Conservation (phyloP, 2,113 vertebrate genomes). For the Dipodomys merriami region DNA sequence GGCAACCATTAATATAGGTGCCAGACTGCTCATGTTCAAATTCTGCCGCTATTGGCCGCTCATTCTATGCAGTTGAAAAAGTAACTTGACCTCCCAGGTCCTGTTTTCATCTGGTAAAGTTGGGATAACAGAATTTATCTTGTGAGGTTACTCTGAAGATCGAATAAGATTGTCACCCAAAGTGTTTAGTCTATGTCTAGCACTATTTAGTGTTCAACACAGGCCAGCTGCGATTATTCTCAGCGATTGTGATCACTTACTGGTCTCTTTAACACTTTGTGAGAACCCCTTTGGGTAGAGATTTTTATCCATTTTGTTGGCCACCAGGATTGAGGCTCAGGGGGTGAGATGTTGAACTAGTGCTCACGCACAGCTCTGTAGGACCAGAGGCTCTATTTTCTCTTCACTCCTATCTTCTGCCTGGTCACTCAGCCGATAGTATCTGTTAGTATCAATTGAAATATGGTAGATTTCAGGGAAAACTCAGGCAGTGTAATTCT, state of each 20-base stretch:
- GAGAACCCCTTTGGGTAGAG: background rate
- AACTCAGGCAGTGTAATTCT: too few species aligned
- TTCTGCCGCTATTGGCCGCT: background rate
- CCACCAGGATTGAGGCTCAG: background rate
- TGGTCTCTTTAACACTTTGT: background rate
- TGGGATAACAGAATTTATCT: background rate
- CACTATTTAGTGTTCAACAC: background rate
- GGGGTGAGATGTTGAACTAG: background rate
- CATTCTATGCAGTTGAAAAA: background rate
- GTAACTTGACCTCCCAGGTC: background rate
- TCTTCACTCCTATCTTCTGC: background rate
- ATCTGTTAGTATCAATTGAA: background rate
- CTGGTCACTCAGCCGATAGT: background rate
- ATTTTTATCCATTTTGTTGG: constrained; percentile 18
- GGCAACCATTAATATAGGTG: background rate
- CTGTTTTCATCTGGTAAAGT: background rate
- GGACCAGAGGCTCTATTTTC: background rate
- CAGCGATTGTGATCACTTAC: background rate
- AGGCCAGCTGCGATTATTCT: background rate
- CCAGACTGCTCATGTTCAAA: background rate
- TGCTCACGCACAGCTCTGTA: background rate
- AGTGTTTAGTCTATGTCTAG: background rate
- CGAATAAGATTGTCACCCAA: background rate
- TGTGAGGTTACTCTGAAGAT: background rate
- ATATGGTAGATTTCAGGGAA: too few species aligned